Evolutionary conservation across 1,140 invertebrate genomes (phyloP), one percentile per base, ranked within the genome.

Genomic region (Megalonaias nervosa): DNA sequence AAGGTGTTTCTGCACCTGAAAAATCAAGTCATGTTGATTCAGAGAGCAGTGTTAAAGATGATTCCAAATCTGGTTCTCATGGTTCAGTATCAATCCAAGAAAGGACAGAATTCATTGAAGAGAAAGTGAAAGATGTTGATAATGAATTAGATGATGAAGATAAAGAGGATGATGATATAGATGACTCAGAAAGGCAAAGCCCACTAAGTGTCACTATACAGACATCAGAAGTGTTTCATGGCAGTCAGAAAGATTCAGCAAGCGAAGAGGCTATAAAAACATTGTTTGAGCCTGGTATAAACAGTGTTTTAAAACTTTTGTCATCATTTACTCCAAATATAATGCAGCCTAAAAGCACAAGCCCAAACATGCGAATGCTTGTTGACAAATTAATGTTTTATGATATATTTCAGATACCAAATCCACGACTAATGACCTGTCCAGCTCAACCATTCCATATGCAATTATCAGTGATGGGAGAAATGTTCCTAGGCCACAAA

Each of bases 381-480:
- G 60, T 70, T 70, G 67, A 76, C n/a, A 76, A 76, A n/a, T 56
- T 76, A 56, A 69, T 93, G 16, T 82, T 85, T 74, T 85, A 86
- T 74, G 73, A 81, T 57, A 92, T 88, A 80, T 91, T 92, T 67
- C 93, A 93, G 81, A 86, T 91, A 68, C 93, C 94, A 86, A 92
- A 93, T 26, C 89, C 90, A 23, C 92, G 93, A 83, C 82, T 93
- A 12, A 84, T 95, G 48, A 92, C 93, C 48, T 95, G 94, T 84
- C 92, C 93, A 67, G 93, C 94, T 31, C 94, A 94, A 74, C 93
- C 94, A 64, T 95, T 95, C 87, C 89, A 94, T 65, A 93, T 94
- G 90, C 92, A 94, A 77, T 92, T 95, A 89, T 94, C 94, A n/a
- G 90, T 95, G 66, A 92, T 93, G 62, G 95, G 95, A 19, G 94